Conservation (phyloP, 37 sponge, comb jelly and placozoan genomes). For the Bolinopsis microptera region DNA sequence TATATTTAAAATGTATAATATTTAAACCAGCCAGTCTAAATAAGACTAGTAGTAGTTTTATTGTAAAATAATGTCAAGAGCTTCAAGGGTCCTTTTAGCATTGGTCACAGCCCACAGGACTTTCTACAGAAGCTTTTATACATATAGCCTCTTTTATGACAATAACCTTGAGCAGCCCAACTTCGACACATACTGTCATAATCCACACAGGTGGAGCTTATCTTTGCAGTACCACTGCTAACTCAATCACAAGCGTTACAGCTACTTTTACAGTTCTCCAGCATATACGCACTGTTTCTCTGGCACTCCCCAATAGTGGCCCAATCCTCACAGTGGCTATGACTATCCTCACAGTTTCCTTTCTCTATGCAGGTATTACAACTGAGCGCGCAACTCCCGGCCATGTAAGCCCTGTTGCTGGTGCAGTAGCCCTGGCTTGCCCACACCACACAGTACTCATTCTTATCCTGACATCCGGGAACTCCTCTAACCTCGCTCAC, state of each 20-base stretch:
- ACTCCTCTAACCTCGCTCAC: neutral
- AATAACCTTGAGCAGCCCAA: conserved; percentile 5
- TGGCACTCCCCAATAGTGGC: neutral
- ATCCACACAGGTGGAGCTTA: neutral
- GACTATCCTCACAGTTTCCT: neutral
- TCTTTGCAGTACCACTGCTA: neutral
- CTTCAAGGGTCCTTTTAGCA: too few relatives aligned
- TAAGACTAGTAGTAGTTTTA: too few relatives aligned
- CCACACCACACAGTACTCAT: neutral
- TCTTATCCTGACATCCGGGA: conserved; percentile 24
- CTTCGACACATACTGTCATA: neutral
- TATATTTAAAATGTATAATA: too few relatives aligned
- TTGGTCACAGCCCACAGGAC: neutral
- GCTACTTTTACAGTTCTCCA: neutral
- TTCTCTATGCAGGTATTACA: neutral
- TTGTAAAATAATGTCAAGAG: too few relatives aligned
- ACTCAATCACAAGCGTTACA: neutral
- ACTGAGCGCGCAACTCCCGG: neutral
- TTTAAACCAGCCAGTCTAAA: too few relatives aligned
- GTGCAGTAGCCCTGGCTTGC: conserved; percentile 5
- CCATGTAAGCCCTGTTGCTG: neutral
- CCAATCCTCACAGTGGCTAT: neutral
- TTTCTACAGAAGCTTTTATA: neutral
- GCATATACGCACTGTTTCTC: conserved; percentile 14
- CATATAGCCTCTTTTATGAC: neutral